phyloP scores from a whole-genome alignment of 1,140 invertebrate genomes.

The Portunus trituberculatus region DNA sequence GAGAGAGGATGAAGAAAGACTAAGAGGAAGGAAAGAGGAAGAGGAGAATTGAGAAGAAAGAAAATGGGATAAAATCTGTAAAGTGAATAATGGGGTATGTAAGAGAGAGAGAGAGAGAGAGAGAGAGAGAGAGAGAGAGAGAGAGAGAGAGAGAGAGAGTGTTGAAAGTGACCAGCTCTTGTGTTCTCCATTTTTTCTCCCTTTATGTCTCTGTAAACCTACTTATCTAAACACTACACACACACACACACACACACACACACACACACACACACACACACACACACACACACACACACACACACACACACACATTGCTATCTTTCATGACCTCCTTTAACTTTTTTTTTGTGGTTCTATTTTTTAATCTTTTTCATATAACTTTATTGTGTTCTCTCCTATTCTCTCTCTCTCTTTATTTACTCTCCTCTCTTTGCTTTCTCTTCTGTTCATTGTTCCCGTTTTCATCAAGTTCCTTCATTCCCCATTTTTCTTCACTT shows the following conservation, averaged over 20 bases:
- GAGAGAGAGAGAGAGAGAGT: too few species aligned
- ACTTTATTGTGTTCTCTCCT: background rate
- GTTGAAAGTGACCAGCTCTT: background rate
- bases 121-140: too few species aligned
- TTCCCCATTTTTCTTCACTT: too few species aligned
- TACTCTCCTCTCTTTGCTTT: background rate
- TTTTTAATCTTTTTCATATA: background rate
- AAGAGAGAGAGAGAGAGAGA: too few species aligned
- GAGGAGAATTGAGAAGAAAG: background rate
- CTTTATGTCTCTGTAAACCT: background rate
- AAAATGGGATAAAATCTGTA: too few species aligned
- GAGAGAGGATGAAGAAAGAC: too few species aligned
- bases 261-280: conserved; percentile 51
- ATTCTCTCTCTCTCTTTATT: background rate
- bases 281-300: conserved; percentile 33
- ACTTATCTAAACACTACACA: background rate
- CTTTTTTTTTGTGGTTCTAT: background rate
- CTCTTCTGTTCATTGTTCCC: too few species aligned
- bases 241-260: conserved; percentile 37
- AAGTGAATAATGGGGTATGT: too few species aligned
- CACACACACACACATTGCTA: background rate
- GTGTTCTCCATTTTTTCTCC: background rate
- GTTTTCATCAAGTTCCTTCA: too few species aligned
- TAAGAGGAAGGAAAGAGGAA: background rate
- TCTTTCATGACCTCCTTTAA: background rate